Conservation (phyloP, 2,797 vertebrate species). For the Nyctibius grandis region DNA sequence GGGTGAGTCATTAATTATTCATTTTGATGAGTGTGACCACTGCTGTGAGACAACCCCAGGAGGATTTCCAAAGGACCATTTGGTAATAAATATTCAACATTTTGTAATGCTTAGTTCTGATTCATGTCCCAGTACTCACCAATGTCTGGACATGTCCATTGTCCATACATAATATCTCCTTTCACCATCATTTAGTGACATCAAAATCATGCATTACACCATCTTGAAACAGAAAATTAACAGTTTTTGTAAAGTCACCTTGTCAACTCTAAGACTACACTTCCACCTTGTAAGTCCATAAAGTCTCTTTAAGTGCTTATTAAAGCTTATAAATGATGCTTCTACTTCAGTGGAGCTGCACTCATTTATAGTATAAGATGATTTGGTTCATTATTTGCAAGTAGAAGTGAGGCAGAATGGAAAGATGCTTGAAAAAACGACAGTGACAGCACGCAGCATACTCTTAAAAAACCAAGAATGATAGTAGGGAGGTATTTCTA, state of each 20-base stretch:
- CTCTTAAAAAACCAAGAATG: not conserved
- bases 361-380: not conserved
- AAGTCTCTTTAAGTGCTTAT: slow-evolving; percentile 1
- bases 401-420: not conserved
- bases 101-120: slow-evolving; percentile 39
- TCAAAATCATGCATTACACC: slow-evolving; percentile 7
- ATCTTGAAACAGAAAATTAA: slow-evolving; percentile 48
- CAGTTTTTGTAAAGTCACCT: slow-evolving; percentile 51
- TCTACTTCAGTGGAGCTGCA: not conserved
- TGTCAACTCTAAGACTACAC: not conserved
- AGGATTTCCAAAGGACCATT: slow-evolving; percentile 29
- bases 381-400: slow-evolving; percentile 5
- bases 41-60: not conserved
- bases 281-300: slow-evolving; percentile 2
- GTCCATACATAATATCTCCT: slow-evolving; percentile 1
- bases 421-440: not conserved
- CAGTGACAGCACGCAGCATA: not conserved
- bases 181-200: slow-evolving; percentile 30
- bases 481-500: not conserved
- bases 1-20: slow-evolving; percentile 39
- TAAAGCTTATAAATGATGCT: slow-evolving; percentile 13
- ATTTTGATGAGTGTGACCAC: not conserved
- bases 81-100: slow-evolving; percentile 60
- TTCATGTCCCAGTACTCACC: not conserved
- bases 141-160: not conserved